These are phyloP conservation scores for Marmota monax DNA, from an alignment of 2,113 vertebrate species.

Conservation along the genomic window DNA sequence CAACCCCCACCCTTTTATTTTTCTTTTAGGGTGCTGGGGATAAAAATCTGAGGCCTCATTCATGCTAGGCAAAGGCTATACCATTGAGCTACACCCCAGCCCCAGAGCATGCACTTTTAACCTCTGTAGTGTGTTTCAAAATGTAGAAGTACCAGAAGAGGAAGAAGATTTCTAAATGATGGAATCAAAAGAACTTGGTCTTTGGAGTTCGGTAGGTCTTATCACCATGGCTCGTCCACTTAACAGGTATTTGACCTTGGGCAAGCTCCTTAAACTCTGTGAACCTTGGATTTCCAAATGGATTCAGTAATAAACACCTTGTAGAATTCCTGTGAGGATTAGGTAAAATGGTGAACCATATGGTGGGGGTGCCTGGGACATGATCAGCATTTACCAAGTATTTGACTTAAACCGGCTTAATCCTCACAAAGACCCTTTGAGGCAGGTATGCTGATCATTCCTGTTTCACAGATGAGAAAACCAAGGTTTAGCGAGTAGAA, in stretches of 20 bases:
- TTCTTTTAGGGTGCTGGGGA: too few relatives aligned
- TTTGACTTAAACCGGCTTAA: background rate
- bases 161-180: background rate
- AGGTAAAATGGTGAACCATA: background rate
- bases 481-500: background rate
- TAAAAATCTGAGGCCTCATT: too few relatives aligned
- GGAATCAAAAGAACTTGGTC: conserved; percentile 28
- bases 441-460: too few relatives aligned
- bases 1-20: too few relatives aligned
- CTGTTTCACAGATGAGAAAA: background rate
- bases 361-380: background rate
- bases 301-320: background rate
- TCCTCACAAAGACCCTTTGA: background rate
- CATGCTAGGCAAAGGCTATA: too few relatives aligned
- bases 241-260: background rate
- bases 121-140: background rate
- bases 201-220: background rate
- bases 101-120: background rate
- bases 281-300: conserved; percentile 18
- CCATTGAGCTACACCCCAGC: too few relatives aligned
- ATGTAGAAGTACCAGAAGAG: background rate
- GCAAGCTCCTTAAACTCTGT: background rate
- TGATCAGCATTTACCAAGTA: background rate
- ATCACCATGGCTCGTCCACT: background rate
- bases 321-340: background rate